A percentile compares a stretch with the other conserved stretches of the same genome.
These are phyloP conservation scores for Chaenodraco wilsoni DNA, from an alignment of 2,797 vertebrate genomes.

Conservation along the genomic window DNA sequence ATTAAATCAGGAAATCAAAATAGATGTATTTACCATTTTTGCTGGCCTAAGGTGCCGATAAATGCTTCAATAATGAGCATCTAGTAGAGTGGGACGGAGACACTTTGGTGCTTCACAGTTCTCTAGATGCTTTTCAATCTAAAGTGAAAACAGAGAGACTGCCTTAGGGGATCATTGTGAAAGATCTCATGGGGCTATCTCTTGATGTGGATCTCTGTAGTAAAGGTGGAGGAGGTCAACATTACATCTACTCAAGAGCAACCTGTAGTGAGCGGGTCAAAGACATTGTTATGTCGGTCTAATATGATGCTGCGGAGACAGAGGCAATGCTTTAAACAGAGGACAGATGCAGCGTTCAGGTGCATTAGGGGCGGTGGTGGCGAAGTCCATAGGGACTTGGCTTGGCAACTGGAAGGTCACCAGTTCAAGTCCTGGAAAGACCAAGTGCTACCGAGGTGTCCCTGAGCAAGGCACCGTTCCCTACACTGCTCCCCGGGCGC, in stretches of 20 bases:
- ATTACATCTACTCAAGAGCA: slow-evolving; percentile 42
- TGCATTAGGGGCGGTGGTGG: slow-evolving; percentile 11
- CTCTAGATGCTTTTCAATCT: slow-evolving; percentile 46
- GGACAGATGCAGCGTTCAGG: slow-evolving; percentile 42
- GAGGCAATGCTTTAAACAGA: slow-evolving; percentile 40
- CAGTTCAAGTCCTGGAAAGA: too few relatives aligned
- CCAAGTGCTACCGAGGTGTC: too few relatives aligned
- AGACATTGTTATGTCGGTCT: slow-evolving; percentile 37
- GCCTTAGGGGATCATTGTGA: slow-evolving; percentile 39
- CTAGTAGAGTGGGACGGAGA: slow-evolving; percentile 15
- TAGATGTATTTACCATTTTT: neutral
- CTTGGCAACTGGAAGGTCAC: too few relatives aligned
- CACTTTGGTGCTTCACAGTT: slow-evolving; percentile 24
- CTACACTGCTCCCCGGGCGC: too few relatives aligned
- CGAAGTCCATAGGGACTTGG: too few relatives aligned
- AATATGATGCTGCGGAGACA: slow-evolving; percentile 28
- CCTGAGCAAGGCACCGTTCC: too few relatives aligned
- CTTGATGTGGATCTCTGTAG: slow-evolving; percentile 31
- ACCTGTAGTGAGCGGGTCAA: slow-evolving; percentile 44
- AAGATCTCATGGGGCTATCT: slow-evolving; percentile 42
- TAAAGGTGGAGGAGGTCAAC: slow-evolving; percentile 49
- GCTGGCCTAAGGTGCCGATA: neutral
- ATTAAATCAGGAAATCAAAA: neutral
- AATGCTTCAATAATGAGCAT: slow-evolving; percentile 28
- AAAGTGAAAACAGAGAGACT: slow-evolving; percentile 39